A percentile compares a stretch with the other conserved stretches of the same genome.
Conservation (phyloP, 2,888 invertebrate genomes). For the Meghimatium bilineatum region DNA sequence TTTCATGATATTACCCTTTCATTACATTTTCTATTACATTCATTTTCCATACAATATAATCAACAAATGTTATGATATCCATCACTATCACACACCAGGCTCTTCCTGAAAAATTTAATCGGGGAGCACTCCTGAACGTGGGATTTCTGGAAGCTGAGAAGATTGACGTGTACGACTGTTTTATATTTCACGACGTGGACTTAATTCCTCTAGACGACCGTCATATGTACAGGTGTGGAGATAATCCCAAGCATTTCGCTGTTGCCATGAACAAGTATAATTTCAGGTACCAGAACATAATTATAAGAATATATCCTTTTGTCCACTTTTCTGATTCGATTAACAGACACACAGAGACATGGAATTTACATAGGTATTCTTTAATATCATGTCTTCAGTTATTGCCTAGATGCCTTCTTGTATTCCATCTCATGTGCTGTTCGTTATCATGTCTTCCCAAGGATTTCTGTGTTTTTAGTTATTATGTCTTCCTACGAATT, state of each 20-base stretch:
- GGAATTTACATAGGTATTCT: no score
- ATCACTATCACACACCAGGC: background rate
- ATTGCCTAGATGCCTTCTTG: no score
- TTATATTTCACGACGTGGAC: constrained; percentile 35
- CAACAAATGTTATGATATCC: background rate
- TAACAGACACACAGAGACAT: no score
- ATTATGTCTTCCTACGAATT: no score
- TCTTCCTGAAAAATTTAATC: constrained; percentile 5
- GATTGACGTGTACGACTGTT: constrained; percentile 15
- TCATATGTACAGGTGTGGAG: constrained; percentile 28
- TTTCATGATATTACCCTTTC: no score
- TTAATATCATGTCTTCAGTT: no score
- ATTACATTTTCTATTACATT: background rate
- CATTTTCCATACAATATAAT: background rate
- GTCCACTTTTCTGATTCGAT: no score
- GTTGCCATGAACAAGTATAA: constrained; percentile 31
- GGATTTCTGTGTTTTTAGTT: no score
- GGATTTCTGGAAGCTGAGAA: constrained; percentile 32
- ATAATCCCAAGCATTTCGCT: constrained; percentile 22
- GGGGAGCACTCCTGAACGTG: constrained; percentile 18
- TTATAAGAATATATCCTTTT: no score
- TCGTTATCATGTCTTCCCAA: no score
- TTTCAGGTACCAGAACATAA: background rate
- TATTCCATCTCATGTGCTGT: no score
- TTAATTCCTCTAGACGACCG: constrained; percentile 26